Evolutionary conservation across 1,140 invertebrate species (phyloP).

Genomic region (Pseudomyrmex concolor): DNA sequence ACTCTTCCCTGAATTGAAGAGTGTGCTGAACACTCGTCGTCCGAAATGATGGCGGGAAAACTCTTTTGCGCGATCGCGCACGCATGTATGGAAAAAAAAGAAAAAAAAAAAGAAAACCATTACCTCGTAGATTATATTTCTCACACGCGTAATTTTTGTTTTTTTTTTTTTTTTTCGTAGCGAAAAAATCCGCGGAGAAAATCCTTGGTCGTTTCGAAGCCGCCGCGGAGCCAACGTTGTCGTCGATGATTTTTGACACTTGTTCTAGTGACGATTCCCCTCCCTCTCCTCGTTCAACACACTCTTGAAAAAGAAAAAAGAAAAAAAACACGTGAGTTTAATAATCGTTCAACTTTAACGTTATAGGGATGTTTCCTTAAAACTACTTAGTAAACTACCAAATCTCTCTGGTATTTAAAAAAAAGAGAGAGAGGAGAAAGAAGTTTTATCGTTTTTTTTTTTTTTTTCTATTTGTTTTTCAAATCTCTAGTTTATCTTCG

Average conservation of each 20-base stretch:
- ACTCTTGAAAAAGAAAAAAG: conserved; percentile 55
- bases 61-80: conserved; percentile 34
- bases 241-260: conserved; percentile 12
- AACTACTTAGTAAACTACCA: conserved; percentile 65
- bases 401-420: conserved; percentile 57
- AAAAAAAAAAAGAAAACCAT: conserved; percentile 31
- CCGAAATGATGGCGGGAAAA: conserved; percentile 29
- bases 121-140: conserved; percentile 73
- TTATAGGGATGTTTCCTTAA: conserved; percentile 69
- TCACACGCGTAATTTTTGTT: conserved; percentile 65
- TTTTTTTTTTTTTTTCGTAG: neutral
- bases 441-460: conserved; percentile 58
- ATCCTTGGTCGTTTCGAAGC: too few species aligned
- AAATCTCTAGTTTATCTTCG: conserved; percentile 66
- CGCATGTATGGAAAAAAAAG: conserved; percentile 4
- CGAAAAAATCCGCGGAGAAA: too few species aligned
- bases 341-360: conserved; percentile 61
- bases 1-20: conserved; percentile 40
- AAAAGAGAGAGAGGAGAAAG: conserved; percentile 23
- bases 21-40: conserved; percentile 43
- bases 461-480: conserved; percentile 55
- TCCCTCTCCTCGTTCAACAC: conserved; percentile 59
- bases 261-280: conserved; percentile 46
- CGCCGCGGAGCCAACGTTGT: neutral
- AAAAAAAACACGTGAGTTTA: conserved; percentile 29